Evolutionary conservation across 2,797 vertebrate genomes (phyloP).

Genomic region (Ctenochaetus hawaiiensis): DNA sequence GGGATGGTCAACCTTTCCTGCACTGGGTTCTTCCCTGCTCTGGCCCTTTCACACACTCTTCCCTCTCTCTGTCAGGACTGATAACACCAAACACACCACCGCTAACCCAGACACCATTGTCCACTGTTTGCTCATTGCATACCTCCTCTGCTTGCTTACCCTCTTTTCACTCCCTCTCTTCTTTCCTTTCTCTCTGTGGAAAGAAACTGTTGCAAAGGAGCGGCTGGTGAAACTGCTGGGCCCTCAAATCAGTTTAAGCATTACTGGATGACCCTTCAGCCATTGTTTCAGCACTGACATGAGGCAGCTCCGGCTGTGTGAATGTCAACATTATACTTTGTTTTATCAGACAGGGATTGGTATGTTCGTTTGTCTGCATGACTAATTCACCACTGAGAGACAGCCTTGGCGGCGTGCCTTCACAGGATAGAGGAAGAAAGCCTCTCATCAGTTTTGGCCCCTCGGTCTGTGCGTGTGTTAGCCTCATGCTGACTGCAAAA

Average conservation of each 20-base stretch:
- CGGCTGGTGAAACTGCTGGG: constrained; percentile 28
- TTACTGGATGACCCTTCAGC: constrained; percentile 22
- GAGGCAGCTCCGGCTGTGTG: constrained; percentile 34
- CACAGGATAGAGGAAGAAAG: constrained; percentile 48
- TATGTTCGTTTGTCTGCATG: constrained; percentile 67
- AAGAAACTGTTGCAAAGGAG: constrained; percentile 66
- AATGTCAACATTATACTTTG: constrained; percentile 59
- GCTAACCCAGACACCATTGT: constrained; percentile 79
- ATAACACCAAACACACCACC: constrained; percentile 69
- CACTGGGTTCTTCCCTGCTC: constrained; percentile 35
- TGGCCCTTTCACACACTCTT: constrained; percentile 60
- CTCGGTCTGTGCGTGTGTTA: constrained; percentile 34
- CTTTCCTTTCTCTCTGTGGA: constrained; percentile 33
- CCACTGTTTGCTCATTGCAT: constrained; percentile 78
- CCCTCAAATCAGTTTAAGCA: constrained; percentile 26
- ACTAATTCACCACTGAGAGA: constrained; percentile 56
- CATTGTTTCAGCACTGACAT: constrained; percentile 32
- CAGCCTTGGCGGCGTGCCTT: constrained; percentile 47
- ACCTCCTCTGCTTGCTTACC: constrained; percentile 72
- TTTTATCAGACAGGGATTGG: constrained; percentile 65
- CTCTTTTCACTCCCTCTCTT: constrained; percentile 65
- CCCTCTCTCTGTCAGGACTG: constrained; percentile 48
- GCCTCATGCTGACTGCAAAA: constrained; percentile 45
- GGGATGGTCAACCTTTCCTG: constrained; percentile 48
- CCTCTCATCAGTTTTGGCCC: constrained; percentile 45